Base-by-base conservation (phyloP, 2,113 vertebrate genomes). In the Centropus bengalensis region DNA sequence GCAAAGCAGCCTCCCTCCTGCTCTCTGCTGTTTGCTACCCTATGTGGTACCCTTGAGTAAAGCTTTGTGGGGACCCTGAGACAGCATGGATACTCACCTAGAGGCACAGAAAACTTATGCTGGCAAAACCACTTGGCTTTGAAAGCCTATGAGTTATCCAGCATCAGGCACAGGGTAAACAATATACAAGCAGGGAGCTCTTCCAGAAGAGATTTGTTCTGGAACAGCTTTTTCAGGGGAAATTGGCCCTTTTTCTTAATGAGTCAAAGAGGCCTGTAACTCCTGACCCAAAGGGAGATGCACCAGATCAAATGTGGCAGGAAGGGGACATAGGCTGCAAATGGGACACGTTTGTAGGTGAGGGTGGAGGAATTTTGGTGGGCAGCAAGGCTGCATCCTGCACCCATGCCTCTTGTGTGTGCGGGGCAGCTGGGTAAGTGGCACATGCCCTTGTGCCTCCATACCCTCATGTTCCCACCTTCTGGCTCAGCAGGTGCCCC, bases 281-380 rank as follows among this genome's bases (percentile, higher is more conserved):
- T 85, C 19, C 32, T 28, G 27, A 51, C 11, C 6, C 54, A 45
- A 33, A 51, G 16, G n/a, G 27, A 91, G n/a, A 56, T 23, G 10
- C 14, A 33, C 11, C 2, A 6, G 27, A 13, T 63, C 33, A 40
- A 71, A 44, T 40, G 6, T 49, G 19, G 3, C 52, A 70, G 63
- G 54, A 85, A 52, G 19, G 26, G 26, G 4, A n/a, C 1, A 1
- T 3, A 11, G 40, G 52, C 27, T 28, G 17, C 5, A 54, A 82
- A 47, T 0, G 0, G 22, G 12, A 9, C 0, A 1, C 1, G 9
- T 14, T 42, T 1, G 0, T n/a, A 59, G 23, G 70, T 8, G 36
- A 56, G 13, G 20, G 16, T 17, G n/a, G 27, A 74, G 38, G 26
- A 30, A 38, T 67, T 89, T 82, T 1, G 3, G 64, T 63, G 22